Evolutionary conservation across 2,113 vertebrate species (phyloP).

Genomic region (Podarcis muralis): DNA sequence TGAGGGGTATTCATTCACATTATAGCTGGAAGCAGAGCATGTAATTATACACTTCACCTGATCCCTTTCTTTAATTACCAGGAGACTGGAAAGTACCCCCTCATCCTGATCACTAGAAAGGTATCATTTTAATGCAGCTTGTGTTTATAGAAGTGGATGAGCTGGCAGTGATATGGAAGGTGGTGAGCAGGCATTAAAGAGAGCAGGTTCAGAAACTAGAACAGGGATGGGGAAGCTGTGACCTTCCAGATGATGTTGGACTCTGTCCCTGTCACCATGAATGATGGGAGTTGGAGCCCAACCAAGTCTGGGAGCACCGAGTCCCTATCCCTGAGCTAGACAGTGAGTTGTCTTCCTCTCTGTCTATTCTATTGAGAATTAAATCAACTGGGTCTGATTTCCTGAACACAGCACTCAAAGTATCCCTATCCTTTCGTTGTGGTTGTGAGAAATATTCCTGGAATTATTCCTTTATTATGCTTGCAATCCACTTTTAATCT

Average conservation of each 20-base stretch:
- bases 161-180: slow-evolving; percentile 30
- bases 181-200: neutral
- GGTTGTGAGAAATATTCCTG: neutral
- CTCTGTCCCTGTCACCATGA: neutral
- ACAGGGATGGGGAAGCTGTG: neutral
- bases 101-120: slow-evolving; percentile 45
- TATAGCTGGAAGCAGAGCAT: slow-evolving; percentile 59
- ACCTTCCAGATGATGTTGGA: neutral
- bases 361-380: neutral
- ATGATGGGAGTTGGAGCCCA: neutral
- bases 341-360: neutral
- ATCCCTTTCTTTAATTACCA: slow-evolving; percentile 64
- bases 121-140: slow-evolving; percentile 40
- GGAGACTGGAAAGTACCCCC: slow-evolving; percentile 30
- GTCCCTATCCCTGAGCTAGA: slow-evolving; percentile 17
- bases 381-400: neutral
- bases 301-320: neutral
- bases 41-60: slow-evolving; percentile 47
- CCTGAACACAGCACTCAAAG: neutral
- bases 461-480: neutral
- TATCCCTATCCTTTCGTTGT: neutral
- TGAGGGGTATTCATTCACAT: slow-evolving; percentile 48
- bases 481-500: neutral
- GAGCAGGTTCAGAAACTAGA: neutral
- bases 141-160: slow-evolving; percentile 28